A percentile compares a stretch with the other conserved stretches of the same genome.
phyloP scores from a whole-genome alignment of 2,113 vertebrate species.

The Anolis carolinensis region DNA sequence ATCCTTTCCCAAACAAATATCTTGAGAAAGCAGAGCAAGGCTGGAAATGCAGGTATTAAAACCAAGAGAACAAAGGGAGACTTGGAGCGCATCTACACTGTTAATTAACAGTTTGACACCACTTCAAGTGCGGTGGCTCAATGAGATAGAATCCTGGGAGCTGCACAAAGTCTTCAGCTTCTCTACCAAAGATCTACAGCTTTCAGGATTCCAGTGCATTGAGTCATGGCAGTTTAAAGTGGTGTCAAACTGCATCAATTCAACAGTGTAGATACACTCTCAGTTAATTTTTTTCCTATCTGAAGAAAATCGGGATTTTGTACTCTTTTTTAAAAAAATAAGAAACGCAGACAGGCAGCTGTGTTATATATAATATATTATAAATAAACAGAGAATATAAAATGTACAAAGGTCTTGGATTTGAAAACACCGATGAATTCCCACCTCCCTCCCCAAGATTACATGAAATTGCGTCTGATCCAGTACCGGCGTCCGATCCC shows the following conservation, averaged over 20 bases:
- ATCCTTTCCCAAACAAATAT: not conserved
- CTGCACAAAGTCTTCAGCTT: too few relatives aligned
- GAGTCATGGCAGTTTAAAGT: too few relatives aligned
- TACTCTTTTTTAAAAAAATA: not conserved
- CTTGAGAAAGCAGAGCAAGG: not conserved
- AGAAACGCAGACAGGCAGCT: not conserved
- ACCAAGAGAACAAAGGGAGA: not conserved
- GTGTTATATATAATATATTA: not conserved
- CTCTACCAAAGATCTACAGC: too few relatives aligned
- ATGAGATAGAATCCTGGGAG: too few relatives aligned
- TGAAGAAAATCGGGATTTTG: not conserved
- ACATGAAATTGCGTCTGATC: not conserved
- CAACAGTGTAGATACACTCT: not conserved
- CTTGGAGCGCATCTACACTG: not conserved
- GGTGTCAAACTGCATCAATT: too few relatives aligned
- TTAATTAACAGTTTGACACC: too few relatives aligned
- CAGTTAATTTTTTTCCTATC: not conserved
- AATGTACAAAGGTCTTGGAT: slow-evolving; percentile 12
- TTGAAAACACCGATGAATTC: not conserved
- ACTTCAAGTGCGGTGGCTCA: too few relatives aligned
- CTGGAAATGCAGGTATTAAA: not conserved
- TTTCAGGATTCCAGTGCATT: too few relatives aligned
- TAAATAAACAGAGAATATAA: slow-evolving; percentile 25
- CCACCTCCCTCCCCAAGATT: not conserved
- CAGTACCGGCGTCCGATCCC: slow-evolving; percentile 8